Percentiles rank a stretch among this genome's conserved stretches.
Conservation (phyloP, 1,140 invertebrate genomes). For the Paraescarpia echinospica region DNA sequence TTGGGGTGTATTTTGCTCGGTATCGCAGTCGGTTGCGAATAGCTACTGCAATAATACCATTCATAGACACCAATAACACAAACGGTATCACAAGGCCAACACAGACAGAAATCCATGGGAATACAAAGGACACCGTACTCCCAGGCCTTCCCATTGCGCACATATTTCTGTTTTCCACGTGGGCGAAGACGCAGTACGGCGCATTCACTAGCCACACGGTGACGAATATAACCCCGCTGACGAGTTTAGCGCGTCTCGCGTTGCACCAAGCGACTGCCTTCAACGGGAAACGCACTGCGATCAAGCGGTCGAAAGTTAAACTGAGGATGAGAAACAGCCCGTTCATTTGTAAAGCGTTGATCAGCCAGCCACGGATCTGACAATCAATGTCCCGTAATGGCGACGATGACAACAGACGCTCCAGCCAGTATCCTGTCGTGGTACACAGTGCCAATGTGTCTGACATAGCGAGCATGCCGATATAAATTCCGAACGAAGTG, state of each 20-base stretch:
- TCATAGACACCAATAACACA: background rate
- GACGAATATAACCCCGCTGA: background rate
- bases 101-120: constrained; percentile 1
- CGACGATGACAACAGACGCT: too few relatives aligned
- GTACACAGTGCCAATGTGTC: background rate
- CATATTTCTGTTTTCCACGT: background rate
- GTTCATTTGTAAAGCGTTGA: background rate
- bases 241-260: background rate
- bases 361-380: background rate
- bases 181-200: background rate
- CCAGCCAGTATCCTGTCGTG: background rate
- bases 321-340: background rate
- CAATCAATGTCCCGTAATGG: background rate
- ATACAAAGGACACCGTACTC: background rate
- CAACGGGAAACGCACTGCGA: background rate
- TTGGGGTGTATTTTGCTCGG: background rate
- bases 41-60: background rate
- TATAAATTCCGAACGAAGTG: constrained; percentile 10
- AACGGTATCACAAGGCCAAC: constrained; percentile 1
- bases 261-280: background rate
- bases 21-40: background rate
- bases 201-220: background rate
- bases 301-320: background rate
- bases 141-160: background rate
- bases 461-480: background rate